Percentiles rank a stretch among this genome's conserved stretches.
These are phyloP conservation scores for Hypsibius dujardini DNA, from an alignment of 1,140 invertebrate genomes.

Conservation along the genomic window DNA sequence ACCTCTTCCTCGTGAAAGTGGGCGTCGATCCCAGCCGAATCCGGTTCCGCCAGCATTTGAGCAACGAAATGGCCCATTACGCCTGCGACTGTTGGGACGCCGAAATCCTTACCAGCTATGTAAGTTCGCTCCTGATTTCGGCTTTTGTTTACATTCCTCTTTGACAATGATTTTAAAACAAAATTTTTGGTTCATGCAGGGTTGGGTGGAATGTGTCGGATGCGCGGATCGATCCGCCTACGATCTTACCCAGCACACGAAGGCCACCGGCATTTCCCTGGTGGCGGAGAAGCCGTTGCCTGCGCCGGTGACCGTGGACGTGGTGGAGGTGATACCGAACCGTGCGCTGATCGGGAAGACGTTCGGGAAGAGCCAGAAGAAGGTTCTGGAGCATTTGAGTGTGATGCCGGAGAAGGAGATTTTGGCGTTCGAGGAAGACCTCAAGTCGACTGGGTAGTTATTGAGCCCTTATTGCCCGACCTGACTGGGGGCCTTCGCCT, in stretches of 20 bases:
- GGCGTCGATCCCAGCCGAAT: slow-evolving; percentile 69
- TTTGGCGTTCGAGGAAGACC: slow-evolving; percentile 43
- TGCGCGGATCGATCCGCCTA: slow-evolving; percentile 96
- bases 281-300: slow-evolving; percentile 74
- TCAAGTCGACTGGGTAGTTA: slow-evolving; percentile 40
- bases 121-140: slow-evolving; percentile 32
- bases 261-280: slow-evolving; percentile 71
- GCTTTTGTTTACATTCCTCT: slow-evolving; percentile 1
- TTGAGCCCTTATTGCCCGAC: slow-evolving; percentile 21
- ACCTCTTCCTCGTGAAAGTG: slow-evolving; percentile 65
- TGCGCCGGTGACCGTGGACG: slow-evolving; percentile 47
- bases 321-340: slow-evolving; percentile 56
- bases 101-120: slow-evolving; percentile 78
- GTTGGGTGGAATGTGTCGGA: slow-evolving; percentile 98
- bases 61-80: slow-evolving; percentile 99
- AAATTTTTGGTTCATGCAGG: slow-evolving; percentile 38
- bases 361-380: slow-evolving; percentile 83
- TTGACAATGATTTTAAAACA: background rate
- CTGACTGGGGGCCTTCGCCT: too few relatives aligned
- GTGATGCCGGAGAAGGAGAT: slow-evolving; percentile 44
- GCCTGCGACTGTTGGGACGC: slow-evolving; percentile 99
- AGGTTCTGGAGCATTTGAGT: slow-evolving; percentile 51
- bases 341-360: slow-evolving; percentile 73
- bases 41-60: slow-evolving; percentile 92
- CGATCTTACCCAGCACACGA: slow-evolving; percentile 80